phyloP scores from a whole-genome alignment of 2,113 vertebrate genomes.

The Bagarius yarrelli region DNA sequence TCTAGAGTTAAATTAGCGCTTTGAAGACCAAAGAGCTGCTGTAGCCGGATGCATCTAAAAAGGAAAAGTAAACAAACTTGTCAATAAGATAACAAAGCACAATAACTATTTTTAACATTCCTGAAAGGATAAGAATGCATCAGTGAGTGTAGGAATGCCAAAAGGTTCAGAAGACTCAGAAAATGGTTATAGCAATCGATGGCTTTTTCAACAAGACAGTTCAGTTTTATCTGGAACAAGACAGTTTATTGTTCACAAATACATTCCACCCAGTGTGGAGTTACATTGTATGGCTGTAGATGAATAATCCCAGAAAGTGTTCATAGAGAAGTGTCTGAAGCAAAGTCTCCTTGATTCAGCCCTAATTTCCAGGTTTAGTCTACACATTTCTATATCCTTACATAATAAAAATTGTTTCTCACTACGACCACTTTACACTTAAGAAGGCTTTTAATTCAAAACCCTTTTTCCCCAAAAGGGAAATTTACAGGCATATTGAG shows the following conservation, averaged over 20 bases:
- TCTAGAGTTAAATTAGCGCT: neutral
- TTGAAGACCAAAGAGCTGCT: neutral
- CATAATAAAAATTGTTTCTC: no score
- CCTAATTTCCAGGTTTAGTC: no score
- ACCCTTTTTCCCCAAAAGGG: no score
- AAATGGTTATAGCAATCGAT: neutral
- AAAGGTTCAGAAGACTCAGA: neutral
- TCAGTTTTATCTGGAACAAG: neutral
- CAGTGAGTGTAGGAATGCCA: neutral
- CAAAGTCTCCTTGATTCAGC: no score
- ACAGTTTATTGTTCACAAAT: neutral
- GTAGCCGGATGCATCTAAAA: neutral
- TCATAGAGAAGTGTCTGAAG: neutral
- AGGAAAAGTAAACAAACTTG: neutral
- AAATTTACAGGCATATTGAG: no score
- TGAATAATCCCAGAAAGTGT: neutral
- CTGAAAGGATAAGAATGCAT: neutral
- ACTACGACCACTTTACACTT: no score
- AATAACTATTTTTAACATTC: neutral
- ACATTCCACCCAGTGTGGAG: neutral
- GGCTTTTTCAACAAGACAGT: no score
- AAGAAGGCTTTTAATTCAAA: no score
- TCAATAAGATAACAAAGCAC: neutral
- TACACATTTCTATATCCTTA: no score
- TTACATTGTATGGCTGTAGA: neutral